A percentile compares a stretch with the other conserved stretches of the same genome.
phyloP scores from a whole-genome alignment of 1,140 invertebrate species.

The Rhagoletis pomonella region DNA sequence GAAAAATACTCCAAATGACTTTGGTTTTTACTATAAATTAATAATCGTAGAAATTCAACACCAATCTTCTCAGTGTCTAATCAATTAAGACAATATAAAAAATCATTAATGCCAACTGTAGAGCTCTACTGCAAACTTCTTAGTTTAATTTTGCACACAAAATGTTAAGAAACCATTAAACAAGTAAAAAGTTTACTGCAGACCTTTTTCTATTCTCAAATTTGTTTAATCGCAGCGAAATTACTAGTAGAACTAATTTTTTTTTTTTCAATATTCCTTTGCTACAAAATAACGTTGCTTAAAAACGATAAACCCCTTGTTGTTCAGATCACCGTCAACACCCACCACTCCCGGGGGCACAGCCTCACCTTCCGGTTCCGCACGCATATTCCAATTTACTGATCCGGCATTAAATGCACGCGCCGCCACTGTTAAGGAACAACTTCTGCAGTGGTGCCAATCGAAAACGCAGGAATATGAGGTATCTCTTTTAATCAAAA shows the following conservation, averaged over 20 bases:
- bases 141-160: conserved; percentile 11
- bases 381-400: conserved; percentile 88
- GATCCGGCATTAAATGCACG: conserved; percentile 89
- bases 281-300: conserved; percentile 16
- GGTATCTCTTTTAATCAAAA: conserved; percentile 76
- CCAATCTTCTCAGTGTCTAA: not conserved
- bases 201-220: not conserved
- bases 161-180: not conserved
- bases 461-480: conserved; percentile 97
- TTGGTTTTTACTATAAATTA: not conserved
- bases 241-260: conserved; percentile 6
- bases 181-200: not conserved
- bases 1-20: too few relatives aligned
- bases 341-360: conserved; percentile 76
- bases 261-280: not conserved
- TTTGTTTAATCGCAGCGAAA: not conserved
- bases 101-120: not conserved
- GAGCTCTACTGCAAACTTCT: not conserved
- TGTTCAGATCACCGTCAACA: conserved; percentile 79
- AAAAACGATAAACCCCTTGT: conserved; percentile 59
- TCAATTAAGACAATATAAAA: not conserved
- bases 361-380: conserved; percentile 75
- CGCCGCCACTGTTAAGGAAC: conserved; percentile 95
- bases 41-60: not conserved
- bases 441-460: conserved; percentile 96